Evolutionary conservation across 1,140 invertebrate species (phyloP).

Genomic region (Euura saliciscinereae): DNA sequence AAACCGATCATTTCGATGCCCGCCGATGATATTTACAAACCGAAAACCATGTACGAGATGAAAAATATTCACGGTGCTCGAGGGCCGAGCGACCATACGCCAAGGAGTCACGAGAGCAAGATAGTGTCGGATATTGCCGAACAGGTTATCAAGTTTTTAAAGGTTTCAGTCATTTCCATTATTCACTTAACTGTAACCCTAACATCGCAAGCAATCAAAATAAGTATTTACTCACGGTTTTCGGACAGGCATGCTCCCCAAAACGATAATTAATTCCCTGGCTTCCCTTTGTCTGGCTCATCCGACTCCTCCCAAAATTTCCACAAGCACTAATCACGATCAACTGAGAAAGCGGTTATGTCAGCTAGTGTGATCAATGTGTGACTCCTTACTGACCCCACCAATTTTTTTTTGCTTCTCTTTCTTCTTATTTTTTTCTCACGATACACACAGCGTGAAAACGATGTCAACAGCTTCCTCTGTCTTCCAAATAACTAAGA

Average conservation of each 20-base stretch:
- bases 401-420: slow-evolving; percentile 31
- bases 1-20: slow-evolving; percentile 61
- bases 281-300: slow-evolving; percentile 33
- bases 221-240: slow-evolving; percentile 24
- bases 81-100: slow-evolving; percentile 49
- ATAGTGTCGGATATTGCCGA: slow-evolving; percentile 64
- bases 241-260: slow-evolving; percentile 17
- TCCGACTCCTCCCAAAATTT: slow-evolving; percentile 51
- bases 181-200: slow-evolving; percentile 50
- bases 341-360: slow-evolving; percentile 50
- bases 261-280: slow-evolving; percentile 21
- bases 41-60: slow-evolving; percentile 69
- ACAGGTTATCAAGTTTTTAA: slow-evolving; percentile 74
- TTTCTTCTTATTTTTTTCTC: too few species aligned
- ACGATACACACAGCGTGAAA: not conserved
- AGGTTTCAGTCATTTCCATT: slow-evolving; percentile 65
- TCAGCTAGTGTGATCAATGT: slow-evolving; percentile 49
- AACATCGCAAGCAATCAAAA: slow-evolving; percentile 40
- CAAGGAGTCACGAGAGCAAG: slow-evolving; percentile 45
- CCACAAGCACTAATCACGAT: slow-evolving; percentile 53
- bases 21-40: slow-evolving; percentile 50
- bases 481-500: not conserved
- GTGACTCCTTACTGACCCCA: slow-evolving; percentile 31
- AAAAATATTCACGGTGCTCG: slow-evolving; percentile 62
- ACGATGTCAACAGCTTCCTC: not conserved